Percentiles rank a stretch among this genome's conserved stretches.
Conservation (phyloP, 2,113 vertebrate genomes). For the Bothrops jararaca region DNA sequence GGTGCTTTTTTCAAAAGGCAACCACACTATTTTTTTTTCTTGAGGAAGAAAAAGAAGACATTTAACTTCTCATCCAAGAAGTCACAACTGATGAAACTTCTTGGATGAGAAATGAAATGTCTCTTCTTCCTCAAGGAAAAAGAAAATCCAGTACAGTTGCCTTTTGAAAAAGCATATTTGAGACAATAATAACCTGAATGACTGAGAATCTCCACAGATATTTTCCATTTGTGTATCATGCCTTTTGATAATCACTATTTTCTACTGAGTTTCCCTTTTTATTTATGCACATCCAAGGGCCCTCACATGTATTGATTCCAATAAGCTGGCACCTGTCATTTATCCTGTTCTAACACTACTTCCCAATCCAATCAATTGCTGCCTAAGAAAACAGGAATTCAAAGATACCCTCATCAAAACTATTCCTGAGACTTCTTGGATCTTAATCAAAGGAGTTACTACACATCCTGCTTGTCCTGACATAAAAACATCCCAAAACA, state of each 20-base stretch:
- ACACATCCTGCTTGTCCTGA: neutral
- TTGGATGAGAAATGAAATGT: too few species aligned
- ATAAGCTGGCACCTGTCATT: conserved; percentile 53
- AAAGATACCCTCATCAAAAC: conserved; percentile 40
- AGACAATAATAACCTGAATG: too few species aligned
- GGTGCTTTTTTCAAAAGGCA: too few species aligned
- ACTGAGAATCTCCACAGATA: neutral
- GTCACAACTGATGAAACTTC: too few species aligned
- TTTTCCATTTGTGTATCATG: conserved; percentile 58
- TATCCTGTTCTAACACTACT: conserved; percentile 55
- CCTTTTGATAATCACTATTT: conserved; percentile 48
- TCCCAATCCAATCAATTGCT: conserved; percentile 58
- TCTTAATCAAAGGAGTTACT: neutral
- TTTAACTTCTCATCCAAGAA: too few species aligned
- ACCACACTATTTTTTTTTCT: too few species aligned
- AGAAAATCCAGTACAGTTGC: too few species aligned
- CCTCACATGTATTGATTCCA: conserved; percentile 42
- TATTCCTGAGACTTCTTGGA: neutral
- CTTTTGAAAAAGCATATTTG: too few species aligned
- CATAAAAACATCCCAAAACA: neutral
- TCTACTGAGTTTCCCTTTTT: conserved; percentile 58
- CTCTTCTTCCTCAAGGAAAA: too few species aligned
- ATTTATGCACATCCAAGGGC: conserved; percentile 53
- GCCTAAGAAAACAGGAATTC: conserved; percentile 55
- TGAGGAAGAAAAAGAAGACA: too few species aligned